A percentile compares a stretch with the other conserved stretches of the same genome.
Conservation (phyloP, 2,797 vertebrate species). For the Synanceia verrucosa region DNA sequence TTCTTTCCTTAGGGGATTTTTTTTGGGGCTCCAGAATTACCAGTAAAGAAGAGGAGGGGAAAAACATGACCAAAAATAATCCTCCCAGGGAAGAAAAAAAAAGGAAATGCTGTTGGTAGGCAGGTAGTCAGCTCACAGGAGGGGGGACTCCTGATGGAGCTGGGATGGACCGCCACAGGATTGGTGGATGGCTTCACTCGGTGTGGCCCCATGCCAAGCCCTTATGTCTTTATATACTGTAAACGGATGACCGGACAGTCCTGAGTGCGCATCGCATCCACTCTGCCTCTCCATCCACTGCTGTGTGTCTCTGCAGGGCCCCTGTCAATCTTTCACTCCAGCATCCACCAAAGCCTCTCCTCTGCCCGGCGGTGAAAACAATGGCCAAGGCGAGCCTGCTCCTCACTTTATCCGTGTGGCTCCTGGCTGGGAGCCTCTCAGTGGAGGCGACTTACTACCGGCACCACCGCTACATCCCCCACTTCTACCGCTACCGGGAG, state of each 20-base stretch:
- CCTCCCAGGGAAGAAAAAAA: conserved; percentile 49
- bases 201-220: conserved; percentile 83
- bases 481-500: conserved; percentile 78
- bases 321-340: conserved; percentile 37
- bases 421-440: conserved; percentile 78
- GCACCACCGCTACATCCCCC: conserved; percentile 80
- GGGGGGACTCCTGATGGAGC: conserved; percentile 78
- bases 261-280: conserved; percentile 80
- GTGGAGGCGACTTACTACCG: conserved; percentile 84
- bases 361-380: conserved; percentile 51
- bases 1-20: conserved; percentile 61
- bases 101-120: conserved; percentile 60
- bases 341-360: conserved; percentile 47
- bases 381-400: conserved; percentile 78
- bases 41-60: conserved; percentile 76
- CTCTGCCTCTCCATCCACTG: conserved; percentile 67
- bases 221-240: conserved; percentile 89
- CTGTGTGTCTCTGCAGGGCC: conserved; percentile 31
- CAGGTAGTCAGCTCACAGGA: conserved; percentile 80
- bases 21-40: conserved; percentile 67
- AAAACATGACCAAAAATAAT: conserved; percentile 70
- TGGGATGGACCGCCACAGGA: conserved; percentile 83
- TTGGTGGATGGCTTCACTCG: conserved; percentile 83
- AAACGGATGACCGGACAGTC: conserved; percentile 84
- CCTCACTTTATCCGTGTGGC: conserved; percentile 75